Evolutionary conservation across 1,140 invertebrate species (phyloP).

Genomic region (Chironomus tepperi): DNA sequence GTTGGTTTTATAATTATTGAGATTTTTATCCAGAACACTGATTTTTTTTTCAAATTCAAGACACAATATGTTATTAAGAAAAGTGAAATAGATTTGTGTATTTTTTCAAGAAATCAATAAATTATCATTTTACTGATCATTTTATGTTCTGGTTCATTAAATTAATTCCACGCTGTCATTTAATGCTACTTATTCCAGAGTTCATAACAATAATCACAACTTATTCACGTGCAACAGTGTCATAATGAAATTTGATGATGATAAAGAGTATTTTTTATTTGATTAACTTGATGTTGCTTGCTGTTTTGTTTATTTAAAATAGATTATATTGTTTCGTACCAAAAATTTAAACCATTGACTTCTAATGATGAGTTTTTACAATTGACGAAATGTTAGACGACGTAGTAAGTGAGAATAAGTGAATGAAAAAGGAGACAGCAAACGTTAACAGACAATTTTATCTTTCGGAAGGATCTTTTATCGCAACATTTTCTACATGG

Average conservation of each 20-base stretch:
- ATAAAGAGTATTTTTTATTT: neutral
- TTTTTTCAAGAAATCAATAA: neutral
- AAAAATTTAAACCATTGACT: no score
- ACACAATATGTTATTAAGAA: slow-evolving; percentile 6
- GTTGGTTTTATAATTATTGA: neutral
- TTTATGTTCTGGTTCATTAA: neutral
- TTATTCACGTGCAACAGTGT: neutral
- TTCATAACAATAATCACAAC: neutral
- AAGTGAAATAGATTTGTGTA: neutral
- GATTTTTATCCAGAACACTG: neutral
- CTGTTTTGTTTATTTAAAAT: no score
- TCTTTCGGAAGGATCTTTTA: neutral
- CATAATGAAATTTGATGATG: slow-evolving; percentile 8
- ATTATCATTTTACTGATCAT: slow-evolving; percentile 2
- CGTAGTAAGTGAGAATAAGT: neutral
- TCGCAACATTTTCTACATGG: slow-evolving; percentile 12
- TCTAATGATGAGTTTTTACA: no score
- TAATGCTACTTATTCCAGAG: neutral
- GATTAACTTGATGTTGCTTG: neutral
- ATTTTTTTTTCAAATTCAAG: neutral
- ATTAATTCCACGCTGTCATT: neutral
- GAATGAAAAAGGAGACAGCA: neutral
- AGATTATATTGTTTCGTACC: no score
- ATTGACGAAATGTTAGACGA: neutral
- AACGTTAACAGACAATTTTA: slow-evolving; percentile 10